Evolutionary conservation across 2,888 invertebrate species (phyloP), one percentile per base, ranked within the genome.

Genomic region (Eustalomyia histrio): DNA sequence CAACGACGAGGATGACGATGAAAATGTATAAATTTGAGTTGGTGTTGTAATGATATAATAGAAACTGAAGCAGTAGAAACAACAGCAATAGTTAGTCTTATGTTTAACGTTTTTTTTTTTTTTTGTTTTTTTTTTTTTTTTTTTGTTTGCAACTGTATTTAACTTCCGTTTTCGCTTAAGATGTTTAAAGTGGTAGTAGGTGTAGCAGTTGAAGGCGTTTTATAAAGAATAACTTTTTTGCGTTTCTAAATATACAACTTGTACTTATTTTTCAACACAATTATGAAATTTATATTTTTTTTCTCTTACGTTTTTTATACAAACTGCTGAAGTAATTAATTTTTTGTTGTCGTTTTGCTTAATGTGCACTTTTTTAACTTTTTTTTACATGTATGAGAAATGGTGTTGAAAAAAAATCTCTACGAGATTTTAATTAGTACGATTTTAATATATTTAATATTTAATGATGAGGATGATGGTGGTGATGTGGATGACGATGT

Each of bases 241-340:
- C 14, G 5, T 50, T 50, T 63, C 4, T 50, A 64, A 64, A 7
- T 29, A 29, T 43, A 47, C 14, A 67, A 39, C 21, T 43, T 39
- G 16, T 65, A 16, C 10, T 52, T 53, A n/a, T 10, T 57, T 14
- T 43, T 12, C 50, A 68, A 73, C 61, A 61, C 33, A 67, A 53
- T 58, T 71, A 63, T 63, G n/a, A 63, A 74, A 24, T 39, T 33
- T 69, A 67, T 57, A 61, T 63, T 55, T 10, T 52, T 43, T 75
- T 65, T 57, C 17, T 67, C 17, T 63, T 21, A 14, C 33, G 6
- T 43, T 63, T 63, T 17, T 43, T 63, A 35, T 10, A 39, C 4
- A 47, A 21, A 14, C 43, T 17, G 18, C 14, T 10, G 43, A 24
- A 14, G 6, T n/a, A 24, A 33, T 63, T 18, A 58, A 21, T 58